Evolutionary conservation across 2,113 vertebrate genomes (phyloP).

Genomic region (Zosterops pallidus): DNA sequence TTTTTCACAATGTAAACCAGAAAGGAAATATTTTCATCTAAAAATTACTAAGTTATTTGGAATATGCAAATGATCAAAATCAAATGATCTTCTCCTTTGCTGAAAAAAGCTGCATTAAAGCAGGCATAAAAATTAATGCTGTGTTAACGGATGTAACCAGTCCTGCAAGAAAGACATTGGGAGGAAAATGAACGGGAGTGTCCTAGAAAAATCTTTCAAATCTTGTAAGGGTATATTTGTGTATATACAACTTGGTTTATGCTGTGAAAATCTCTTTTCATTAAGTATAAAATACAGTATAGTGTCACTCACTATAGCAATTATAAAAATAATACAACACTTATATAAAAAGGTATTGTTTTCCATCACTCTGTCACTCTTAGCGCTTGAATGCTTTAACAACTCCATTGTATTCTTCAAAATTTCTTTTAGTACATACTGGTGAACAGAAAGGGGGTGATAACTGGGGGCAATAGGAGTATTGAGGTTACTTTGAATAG

Average conservation of each 20-base stretch:
- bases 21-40: neutral
- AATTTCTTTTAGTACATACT: neutral
- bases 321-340: neutral
- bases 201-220: neutral
- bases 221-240: neutral
- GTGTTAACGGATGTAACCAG: neutral
- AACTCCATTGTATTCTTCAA: fast-evolving
- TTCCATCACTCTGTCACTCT: neutral
- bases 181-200: neutral
- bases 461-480: neutral
- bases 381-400: neutral
- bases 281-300: neutral
- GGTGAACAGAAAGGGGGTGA: neutral
- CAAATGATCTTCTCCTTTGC: neutral
- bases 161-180: neutral
- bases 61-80: neutral
- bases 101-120: neutral
- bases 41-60: neutral
- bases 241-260: fast-evolving
- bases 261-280: neutral
- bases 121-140: fast-evolving
- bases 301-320: neutral
- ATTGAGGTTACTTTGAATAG: neutral
- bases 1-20: neutral
- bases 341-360: neutral